Conservation (phyloP, 35 echinoderm and acorn worm species). For the Patiria miniata region DNA sequence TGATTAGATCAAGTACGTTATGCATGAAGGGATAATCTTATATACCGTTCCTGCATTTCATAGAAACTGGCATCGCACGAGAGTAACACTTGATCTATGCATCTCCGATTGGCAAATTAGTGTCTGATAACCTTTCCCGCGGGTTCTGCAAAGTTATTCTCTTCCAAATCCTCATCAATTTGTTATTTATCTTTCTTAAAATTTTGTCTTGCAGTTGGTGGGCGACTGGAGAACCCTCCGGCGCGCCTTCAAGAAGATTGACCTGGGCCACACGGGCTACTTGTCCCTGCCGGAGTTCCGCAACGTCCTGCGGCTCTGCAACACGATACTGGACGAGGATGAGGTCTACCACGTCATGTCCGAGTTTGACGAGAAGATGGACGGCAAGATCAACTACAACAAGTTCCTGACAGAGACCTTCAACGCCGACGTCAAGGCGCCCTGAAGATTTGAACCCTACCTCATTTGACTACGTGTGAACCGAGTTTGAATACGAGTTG, state of each 20-base stretch:
- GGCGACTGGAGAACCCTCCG: slow-evolving; percentile 93
- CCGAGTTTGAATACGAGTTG: too few relatives aligned
- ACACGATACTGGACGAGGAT: slow-evolving; percentile 78
- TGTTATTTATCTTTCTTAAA: neutral
- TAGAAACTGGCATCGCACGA: too few relatives aligned
- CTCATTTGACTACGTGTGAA: too few relatives aligned
- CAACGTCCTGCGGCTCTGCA: slow-evolving; percentile 74
- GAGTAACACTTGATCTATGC: too few relatives aligned
- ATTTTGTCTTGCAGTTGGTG: slow-evolving; percentile 70
- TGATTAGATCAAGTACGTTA: too few relatives aligned
- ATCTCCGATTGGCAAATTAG: too few relatives aligned
- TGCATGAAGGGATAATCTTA: too few relatives aligned
- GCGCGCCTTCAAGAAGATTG: slow-evolving; percentile 90
- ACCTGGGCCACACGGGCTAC: slow-evolving; percentile 78
- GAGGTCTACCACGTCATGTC: slow-evolving; percentile 99
- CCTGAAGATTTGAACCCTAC: neutral
- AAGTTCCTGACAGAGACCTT: slow-evolving; percentile 90
- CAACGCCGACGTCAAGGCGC: slow-evolving; percentile 36
- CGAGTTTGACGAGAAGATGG: slow-evolving; percentile 93
- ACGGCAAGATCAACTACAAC: slow-evolving; percentile 97
- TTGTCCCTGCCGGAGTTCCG: slow-evolving; percentile 91
- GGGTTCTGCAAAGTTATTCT: neutral
- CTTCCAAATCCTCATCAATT: neutral
- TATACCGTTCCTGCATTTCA: too few relatives aligned
- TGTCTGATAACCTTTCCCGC: too few relatives aligned